Percentiles rank a stretch among this genome's conserved stretches.
These are phyloP conservation scores for Temnopleurus reevesii DNA, from an alignment of 53 echinoderm and acorn worm species.

Conservation along the genomic window DNA sequence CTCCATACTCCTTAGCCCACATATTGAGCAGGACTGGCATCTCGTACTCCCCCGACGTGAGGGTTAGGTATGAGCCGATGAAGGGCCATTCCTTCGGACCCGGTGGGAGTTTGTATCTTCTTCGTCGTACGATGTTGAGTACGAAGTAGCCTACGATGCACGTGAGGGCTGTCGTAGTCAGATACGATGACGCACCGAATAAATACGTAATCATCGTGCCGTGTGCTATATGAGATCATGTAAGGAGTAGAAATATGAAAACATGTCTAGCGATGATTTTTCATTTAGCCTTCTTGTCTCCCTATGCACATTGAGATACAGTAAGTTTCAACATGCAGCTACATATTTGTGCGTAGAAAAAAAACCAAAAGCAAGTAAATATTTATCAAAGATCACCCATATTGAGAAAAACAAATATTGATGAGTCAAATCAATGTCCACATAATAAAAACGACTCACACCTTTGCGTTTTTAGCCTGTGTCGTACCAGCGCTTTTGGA, in stretches of 20 bases:
- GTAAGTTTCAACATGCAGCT: too few relatives aligned
- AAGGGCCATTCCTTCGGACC: not conserved
- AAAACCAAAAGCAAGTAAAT: not conserved
- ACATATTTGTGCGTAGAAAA: not conserved
- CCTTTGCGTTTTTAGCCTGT: too few relatives aligned
- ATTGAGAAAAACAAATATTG: too few relatives aligned
- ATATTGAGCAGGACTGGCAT: not conserved
- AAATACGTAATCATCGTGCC: not conserved
- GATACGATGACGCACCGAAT: not conserved
- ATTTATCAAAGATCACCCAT: not conserved
- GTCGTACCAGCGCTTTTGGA: too few relatives aligned
- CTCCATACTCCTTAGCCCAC: constrained; percentile 6
- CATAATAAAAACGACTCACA: too few relatives aligned
- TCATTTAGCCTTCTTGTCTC: too few relatives aligned
- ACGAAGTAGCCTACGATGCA: not conserved
- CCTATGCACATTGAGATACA: too few relatives aligned
- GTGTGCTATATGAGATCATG: not conserved
- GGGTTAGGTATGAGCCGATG: constrained; percentile 9
- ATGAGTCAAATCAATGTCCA: too few relatives aligned
- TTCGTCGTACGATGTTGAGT: not conserved
- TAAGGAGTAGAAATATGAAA: not conserved
- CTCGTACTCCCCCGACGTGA: not conserved
- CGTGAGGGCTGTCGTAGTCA: not conserved
- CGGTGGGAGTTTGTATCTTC: constrained; percentile 11
- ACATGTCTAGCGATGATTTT: too few relatives aligned